Evolutionary conservation across 2,888 invertebrate species (phyloP).

Genomic region (Pachycephus smyrnensis): DNA sequence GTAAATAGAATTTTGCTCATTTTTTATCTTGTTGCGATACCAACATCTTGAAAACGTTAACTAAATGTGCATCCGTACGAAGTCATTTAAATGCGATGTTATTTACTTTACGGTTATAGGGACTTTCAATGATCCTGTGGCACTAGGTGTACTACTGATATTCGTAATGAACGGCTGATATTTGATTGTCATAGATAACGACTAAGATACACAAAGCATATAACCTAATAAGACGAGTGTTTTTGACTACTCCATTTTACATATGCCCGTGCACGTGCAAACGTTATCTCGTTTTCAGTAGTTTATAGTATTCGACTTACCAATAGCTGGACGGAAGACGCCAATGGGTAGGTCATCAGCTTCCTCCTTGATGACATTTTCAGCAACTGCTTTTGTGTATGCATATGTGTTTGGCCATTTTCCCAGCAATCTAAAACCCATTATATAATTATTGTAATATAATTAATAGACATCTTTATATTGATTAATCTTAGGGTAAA

Average conservation of each 20-base stretch:
- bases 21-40: not conserved
- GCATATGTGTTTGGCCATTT: slow-evolving; percentile 91
- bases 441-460: not conserved
- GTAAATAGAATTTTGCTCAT: not conserved
- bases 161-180: not conserved
- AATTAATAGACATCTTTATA: not conserved
- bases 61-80: not conserved
- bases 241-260: not conserved
- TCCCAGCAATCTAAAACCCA: slow-evolving; percentile 71
- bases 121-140: not conserved
- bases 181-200: not conserved
- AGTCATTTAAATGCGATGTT: not conserved
- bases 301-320: slow-evolving; percentile 64
- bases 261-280: not conserved
- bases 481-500: no score
- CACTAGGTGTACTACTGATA: not conserved
- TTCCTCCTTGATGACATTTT: slow-evolving; percentile 77
- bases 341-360: slow-evolving; percentile 82
- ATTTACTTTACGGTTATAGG: not conserved
- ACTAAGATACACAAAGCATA: not conserved
- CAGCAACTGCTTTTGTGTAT: slow-evolving; percentile 91
- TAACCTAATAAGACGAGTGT: not conserved
- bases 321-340: slow-evolving; percentile 87
- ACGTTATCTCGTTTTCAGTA: not conserved
- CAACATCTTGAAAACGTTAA: not conserved